phyloP scores from a whole-genome alignment of 2,113 vertebrate species.

The Oxygymnocypris stewartii region DNA sequence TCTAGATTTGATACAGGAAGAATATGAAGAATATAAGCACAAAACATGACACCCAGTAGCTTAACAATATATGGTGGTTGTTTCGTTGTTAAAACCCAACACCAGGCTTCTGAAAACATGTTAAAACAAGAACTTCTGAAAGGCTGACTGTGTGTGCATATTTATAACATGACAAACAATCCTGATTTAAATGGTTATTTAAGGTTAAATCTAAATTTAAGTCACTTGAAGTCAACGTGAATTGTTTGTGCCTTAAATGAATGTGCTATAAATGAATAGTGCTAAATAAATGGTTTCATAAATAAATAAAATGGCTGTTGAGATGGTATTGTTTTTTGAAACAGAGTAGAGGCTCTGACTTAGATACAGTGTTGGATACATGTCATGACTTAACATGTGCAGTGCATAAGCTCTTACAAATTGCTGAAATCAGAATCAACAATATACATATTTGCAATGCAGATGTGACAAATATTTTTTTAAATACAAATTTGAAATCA shows the following conservation, averaged over 20 bases:
- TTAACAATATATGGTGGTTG: not conserved
- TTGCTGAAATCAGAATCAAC: not conserved
- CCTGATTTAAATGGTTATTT: not conserved
- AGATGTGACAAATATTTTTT: not conserved
- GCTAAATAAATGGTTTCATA: not conserved
- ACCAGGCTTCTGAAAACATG: not conserved
- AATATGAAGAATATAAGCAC: not conserved
- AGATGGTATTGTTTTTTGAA: not conserved
- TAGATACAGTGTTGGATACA: not conserved
- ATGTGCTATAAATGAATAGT: not conserved
- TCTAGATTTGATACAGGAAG: not conserved
- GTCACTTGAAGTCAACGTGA: not conserved
- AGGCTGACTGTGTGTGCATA: not conserved
- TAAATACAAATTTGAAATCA: not conserved
- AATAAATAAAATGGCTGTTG: not conserved
- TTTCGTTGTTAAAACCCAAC: not conserved
- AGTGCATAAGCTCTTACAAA: not conserved
- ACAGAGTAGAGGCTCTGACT: no score
- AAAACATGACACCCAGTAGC: not conserved
- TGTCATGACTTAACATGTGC: not conserved
- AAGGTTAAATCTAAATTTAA: not conserved
- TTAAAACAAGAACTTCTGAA: not conserved
- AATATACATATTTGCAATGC: not conserved
- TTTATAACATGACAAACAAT: not conserved
- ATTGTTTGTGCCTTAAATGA: not conserved